Base-by-base conservation (phyloP, 1,140 invertebrate species). In the Drosophila ambigua region DNA sequence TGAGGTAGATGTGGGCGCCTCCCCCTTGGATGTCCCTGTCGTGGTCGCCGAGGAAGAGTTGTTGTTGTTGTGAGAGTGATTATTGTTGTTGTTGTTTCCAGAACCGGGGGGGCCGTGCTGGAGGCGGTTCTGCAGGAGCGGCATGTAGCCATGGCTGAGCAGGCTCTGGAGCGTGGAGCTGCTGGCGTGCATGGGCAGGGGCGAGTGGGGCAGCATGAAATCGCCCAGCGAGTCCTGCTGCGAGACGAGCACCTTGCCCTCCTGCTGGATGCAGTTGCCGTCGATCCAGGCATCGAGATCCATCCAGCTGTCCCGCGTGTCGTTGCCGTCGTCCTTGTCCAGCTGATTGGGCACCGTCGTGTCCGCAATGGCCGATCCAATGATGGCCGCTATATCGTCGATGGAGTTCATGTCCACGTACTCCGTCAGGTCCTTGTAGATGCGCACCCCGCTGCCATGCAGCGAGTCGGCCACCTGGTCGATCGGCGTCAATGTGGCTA, bases 281-380 rank as follows among this genome's bases (percentile, higher is more conserved):
- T 96, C 95, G 63, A 97, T 96, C 96, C 96, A 97, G 20, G 95
- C 95, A 55, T 97, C 96, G 9, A 97, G 93, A 79, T 96, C 96
- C 93, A 96, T 96, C 96, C 96, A 97, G 67, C 94, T 95, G 74
- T 96, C 95, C 66, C 95, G 92, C 0, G 95, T 95, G 35, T 94
- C 93, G 26, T 93, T 92, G 41, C 94, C 95, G 45, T 95, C 95
- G 13, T 94, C 93, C 2, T 94, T 94, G 60, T 95, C 95, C 61
- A 94, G 94, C 44, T 94, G 94, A 89, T 95, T 94, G 9, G 95
- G 94, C 4, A 96, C 95, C 0, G 96, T 97, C 1, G 96, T 97
- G 79, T 97, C 97, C 0, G 96, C 96, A 72, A 98, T 97, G n/a
- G 96, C 96, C 1, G 95, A 97, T 0, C 96, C 96, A 55, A 98